Percentiles rank a stretch among this genome's conserved stretches.
Evolutionary conservation across 1,140 invertebrate species (phyloP).

Genomic region (Triops longicaudatus): DNA sequence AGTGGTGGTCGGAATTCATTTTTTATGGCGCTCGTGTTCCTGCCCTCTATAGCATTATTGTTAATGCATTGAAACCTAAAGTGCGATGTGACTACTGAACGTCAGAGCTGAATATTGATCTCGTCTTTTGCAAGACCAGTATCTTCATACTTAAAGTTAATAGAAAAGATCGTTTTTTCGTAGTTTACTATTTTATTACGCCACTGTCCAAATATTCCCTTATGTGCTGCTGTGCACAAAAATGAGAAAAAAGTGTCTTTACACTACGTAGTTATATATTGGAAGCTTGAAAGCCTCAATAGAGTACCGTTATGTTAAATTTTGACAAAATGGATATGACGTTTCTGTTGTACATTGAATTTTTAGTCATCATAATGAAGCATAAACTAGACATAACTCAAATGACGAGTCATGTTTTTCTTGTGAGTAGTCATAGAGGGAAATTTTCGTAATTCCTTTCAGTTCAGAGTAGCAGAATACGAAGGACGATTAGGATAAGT

Average conservation of each 20-base stretch:
- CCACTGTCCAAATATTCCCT: neutral
- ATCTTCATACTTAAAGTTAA: neutral
- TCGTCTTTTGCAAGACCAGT: neutral
- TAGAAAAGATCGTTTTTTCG: neutral
- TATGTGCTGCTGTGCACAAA: neutral
- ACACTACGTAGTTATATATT: neutral
- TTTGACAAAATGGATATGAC: too few species aligned
- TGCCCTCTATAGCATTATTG: neutral
- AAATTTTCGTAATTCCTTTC: too few species aligned
- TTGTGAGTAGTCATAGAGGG: too few species aligned
- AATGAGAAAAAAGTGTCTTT: neutral
- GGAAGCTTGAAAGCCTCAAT: constrained; percentile 14
- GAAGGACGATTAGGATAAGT: too few species aligned
- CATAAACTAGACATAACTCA: too few species aligned
- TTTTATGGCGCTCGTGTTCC: neutral
- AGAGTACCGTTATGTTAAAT: neutral
- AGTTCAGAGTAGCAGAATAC: too few species aligned
- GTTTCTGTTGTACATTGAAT: too few species aligned
- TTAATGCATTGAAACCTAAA: neutral
- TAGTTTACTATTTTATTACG: neutral
- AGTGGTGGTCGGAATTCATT: constrained; percentile 2
- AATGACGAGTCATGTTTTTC: too few species aligned
- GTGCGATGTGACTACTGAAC: neutral
- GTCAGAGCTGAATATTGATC: neutral
- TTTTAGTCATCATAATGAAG: too few species aligned